Percentiles rank a stretch among this genome's conserved stretches.
Evolutionary conservation across 2,888 invertebrate species (phyloP).

Genomic region (Mylabris sibirica): DNA sequence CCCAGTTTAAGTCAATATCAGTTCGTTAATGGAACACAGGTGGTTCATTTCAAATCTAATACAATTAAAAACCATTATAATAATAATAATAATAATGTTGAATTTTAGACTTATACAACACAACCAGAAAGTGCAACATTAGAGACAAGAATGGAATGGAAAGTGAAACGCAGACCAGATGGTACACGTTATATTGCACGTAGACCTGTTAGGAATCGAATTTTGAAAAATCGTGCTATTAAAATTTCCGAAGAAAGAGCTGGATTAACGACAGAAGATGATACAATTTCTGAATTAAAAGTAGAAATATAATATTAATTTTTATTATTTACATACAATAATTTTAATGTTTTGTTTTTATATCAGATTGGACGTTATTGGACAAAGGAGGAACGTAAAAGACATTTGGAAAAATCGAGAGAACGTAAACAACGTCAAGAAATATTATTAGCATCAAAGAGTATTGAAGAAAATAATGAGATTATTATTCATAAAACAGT

Average conservation of each 20-base stretch:
- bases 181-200: constrained; percentile 80
- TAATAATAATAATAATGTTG: not conserved
- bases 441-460: constrained; percentile 48
- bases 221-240: constrained; percentile 72
- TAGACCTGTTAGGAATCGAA: constrained; percentile 71
- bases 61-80: not conserved
- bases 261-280: constrained; percentile 75
- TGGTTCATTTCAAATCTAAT: constrained; percentile 15
- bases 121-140: constrained; percentile 44
- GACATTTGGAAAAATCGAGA: constrained; percentile 74
- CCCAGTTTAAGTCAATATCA: constrained; percentile 68
- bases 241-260: constrained; percentile 73
- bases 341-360: constrained; percentile 12
- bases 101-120: constrained; percentile 32
- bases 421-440: constrained; percentile 67
- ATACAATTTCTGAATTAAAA: constrained; percentile 80
- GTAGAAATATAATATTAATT: constrained; percentile 47
- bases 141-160: constrained; percentile 71
- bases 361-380: constrained; percentile 71
- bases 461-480: constrained; percentile 50
- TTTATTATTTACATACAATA: not conserved
- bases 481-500: constrained; percentile 39
- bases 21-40: constrained; percentile 62
- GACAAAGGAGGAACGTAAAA: constrained; percentile 77
- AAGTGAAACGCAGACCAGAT: constrained; percentile 78